Evolutionary conservation across 2,797 vertebrate genomes (phyloP).

Genomic region (Gymnodraco acuticeps): DNA sequence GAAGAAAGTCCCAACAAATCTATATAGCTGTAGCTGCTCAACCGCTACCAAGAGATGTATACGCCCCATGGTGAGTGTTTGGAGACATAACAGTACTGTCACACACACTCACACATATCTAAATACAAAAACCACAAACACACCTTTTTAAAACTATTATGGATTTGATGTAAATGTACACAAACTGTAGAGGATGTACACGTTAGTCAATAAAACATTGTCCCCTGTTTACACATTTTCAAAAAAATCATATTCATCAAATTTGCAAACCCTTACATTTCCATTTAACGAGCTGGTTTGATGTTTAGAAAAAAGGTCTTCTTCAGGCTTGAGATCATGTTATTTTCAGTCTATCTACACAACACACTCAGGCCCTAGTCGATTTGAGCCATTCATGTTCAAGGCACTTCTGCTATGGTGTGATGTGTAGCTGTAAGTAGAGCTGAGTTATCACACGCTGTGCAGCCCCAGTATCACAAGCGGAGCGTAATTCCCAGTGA

Average conservation of each 20-base stretch:
- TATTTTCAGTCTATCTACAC: background rate
- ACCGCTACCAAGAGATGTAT: slow-evolving; percentile 35
- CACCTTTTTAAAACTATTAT: background rate
- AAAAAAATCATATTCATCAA: background rate
- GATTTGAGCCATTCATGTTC: slow-evolving; percentile 31
- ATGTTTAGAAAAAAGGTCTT: background rate
- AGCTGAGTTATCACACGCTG: slow-evolving; percentile 61
- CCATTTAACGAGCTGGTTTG: background rate
- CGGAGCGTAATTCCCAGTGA: slow-evolving; percentile 59
- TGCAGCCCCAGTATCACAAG: slow-evolving; percentile 56
- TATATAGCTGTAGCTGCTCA: slow-evolving; percentile 30
- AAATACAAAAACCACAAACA: background rate
- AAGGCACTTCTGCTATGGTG: slow-evolving; percentile 5
- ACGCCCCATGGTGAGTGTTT: slow-evolving; percentile 15
- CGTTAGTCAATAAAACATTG: slow-evolving; percentile 12
- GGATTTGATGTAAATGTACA: background rate
- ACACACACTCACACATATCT: background rate
- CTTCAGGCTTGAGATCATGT: background rate
- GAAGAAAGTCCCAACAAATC: slow-evolving; percentile 52
- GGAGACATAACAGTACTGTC: slow-evolving; percentile 8
- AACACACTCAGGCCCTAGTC: slow-evolving; percentile 3
- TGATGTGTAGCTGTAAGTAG: slow-evolving; percentile 62
- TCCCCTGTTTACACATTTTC: too few species aligned
- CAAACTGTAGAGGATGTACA: background rate
- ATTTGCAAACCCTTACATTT: background rate